Evolutionary conservation across 1,140 invertebrate genomes (phyloP).

Genomic region (Drosophila virilis): DNA sequence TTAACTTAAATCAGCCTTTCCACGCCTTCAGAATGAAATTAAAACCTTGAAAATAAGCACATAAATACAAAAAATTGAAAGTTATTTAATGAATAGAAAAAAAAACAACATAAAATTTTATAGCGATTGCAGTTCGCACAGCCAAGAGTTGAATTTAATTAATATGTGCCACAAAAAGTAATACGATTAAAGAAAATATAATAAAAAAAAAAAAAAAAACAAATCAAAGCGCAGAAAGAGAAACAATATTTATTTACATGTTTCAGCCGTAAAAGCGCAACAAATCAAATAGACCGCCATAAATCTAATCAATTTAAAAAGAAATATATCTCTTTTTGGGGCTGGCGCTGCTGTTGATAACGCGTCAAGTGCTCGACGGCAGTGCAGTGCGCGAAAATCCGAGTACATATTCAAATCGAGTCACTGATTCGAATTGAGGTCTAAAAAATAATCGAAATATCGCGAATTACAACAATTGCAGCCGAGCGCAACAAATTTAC

Average conservation of each 20-base stretch:
- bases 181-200: neutral
- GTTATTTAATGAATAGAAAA: neutral
- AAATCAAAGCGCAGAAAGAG: neutral
- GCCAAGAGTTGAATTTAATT: too few relatives aligned
- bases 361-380: neutral
- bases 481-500: slow-evolving; percentile 64
- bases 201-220: neutral
- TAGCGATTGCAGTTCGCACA: neutral
- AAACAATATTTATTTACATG: slow-evolving; percentile 21
- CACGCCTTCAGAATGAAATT: too few relatives aligned
- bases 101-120: neutral
- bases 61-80: neutral
- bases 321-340: slow-evolving; percentile 12
- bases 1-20: too few relatives aligned
- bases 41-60: neutral
- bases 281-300: slow-evolving; percentile 34
- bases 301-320: slow-evolving; percentile 56
- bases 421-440: slow-evolving; percentile 29
- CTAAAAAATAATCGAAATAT: slow-evolving; percentile 41
- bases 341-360: slow-evolving; percentile 35
- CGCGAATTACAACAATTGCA: slow-evolving; percentile 66
- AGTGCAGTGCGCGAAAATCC: slow-evolving; percentile 18
- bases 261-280: slow-evolving; percentile 7
- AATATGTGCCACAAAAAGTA: too few relatives aligned
- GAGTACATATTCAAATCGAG: slow-evolving; percentile 28